Base-by-base conservation (phyloP, 2,113 vertebrate species). In the Mohoua ochrocephala region DNA sequence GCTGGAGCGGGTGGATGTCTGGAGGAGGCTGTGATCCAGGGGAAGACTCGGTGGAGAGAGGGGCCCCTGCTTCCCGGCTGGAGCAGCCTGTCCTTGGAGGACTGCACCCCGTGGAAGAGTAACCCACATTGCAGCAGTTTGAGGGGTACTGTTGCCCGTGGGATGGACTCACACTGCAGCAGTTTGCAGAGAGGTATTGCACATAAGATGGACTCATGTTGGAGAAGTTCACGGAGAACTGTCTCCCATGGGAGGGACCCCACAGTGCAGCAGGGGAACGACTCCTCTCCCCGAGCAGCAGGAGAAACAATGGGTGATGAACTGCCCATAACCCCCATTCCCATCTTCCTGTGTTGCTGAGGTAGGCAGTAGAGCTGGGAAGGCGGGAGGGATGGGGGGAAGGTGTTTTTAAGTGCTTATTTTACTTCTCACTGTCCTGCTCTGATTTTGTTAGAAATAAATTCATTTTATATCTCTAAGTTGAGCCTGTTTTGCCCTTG, bases 61-160 rank as follows among this genome's bases (percentile, higher is more conserved):
- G 7, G 11, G 9, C 3, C 19, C 30, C 30, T 82, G 64, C 14
- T 41, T 7, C 42, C 18, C 6, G 12, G 6, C 19, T 50, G 57
- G 33, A 73, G 17, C 47, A 73, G 57, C 14, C 39, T 27, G 39
- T 37, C 27, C 15, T 28, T 63, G 11, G 6, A 42, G 33, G 37
- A 8, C 15, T 42, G 27, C 47, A 26, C 11, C 22, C 33, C 1
- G 0, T 31, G 27, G 27, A 3, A 37, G 33, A 37, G 27, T 9
- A 39, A 37, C 24, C 26, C 39, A 13, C 2, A 5, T 1, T 0
- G 0, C 45, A 53, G 39, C 57, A 45, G 13, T 10, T 4, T 3
- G 37, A 24, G 21, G 20, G 6, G 5, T 10, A 33, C 31, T 61
- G 21, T 8, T 61, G 6, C 33, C 49, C 1, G 5, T 24, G 47